Evolutionary conservation across 2,797 vertebrate genomes (phyloP).

Genomic region (Sebastes taczanowskii): DNA sequence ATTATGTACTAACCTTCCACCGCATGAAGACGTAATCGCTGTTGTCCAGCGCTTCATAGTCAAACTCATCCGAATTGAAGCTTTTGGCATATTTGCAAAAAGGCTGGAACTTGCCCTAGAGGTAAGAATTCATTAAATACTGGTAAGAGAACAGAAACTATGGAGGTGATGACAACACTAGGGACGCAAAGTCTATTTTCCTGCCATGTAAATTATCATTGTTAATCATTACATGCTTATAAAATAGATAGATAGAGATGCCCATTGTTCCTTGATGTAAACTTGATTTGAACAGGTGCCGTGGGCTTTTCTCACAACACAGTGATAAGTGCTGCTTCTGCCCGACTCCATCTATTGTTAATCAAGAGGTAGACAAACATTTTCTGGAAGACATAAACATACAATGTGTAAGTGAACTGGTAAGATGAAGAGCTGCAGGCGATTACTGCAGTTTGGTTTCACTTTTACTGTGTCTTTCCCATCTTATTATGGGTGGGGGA

Average conservation of each 20-base stretch:
- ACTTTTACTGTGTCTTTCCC: no score
- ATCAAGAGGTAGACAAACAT: no score
- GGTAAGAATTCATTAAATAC: neutral
- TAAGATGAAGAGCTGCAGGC: no score
- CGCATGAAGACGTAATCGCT: constrained; percentile 99
- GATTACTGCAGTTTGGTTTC: no score
- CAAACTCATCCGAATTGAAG: constrained; percentile 97
- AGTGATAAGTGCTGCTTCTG: neutral
- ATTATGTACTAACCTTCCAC: constrained; percentile 89
- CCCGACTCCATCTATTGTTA: no score
- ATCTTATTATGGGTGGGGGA: no score
- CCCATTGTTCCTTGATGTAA: neutral
- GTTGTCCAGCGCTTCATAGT: constrained; percentile 93
- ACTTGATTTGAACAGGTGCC: neutral
- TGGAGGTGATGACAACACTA: neutral
- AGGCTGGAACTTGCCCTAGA: constrained; percentile 95
- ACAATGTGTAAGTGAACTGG: no score
- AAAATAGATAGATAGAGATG: neutral
- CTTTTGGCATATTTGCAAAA: constrained; percentile 98
- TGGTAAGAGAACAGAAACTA: constrained; percentile 12
- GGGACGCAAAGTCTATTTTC: neutral
- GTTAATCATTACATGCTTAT: neutral
- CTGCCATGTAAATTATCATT: neutral
- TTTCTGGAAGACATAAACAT: no score
- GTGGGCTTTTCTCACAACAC: neutral